Evolutionary conservation across 2,888 invertebrate genomes (phyloP).

Genomic region (Platerodrilus igneus): DNA sequence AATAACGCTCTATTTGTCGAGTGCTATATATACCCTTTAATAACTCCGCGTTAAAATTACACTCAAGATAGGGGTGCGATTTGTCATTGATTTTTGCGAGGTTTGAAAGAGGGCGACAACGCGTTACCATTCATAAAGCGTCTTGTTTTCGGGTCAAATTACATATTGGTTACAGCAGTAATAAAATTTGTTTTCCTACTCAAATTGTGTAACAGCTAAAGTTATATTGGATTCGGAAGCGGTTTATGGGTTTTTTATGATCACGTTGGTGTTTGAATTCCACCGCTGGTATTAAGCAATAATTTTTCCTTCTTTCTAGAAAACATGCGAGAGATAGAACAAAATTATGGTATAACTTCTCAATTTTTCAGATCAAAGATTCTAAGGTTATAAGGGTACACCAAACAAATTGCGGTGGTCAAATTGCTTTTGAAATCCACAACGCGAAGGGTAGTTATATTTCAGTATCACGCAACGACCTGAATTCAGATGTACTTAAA

Average conservation of each 20-base stretch:
- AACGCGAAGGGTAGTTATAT: conserved; percentile 12
- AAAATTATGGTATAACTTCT: too few species aligned
- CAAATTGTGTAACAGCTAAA: conserved; percentile 22
- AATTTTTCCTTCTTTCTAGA: conserved; percentile 3
- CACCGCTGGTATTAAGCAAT: conserved; percentile 5
- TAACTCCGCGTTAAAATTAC: too few species aligned
- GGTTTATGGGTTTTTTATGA: conserved; percentile 22
- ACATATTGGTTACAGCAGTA: conserved; percentile 24
- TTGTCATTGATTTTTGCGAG: too few species aligned
- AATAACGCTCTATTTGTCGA: too few species aligned
- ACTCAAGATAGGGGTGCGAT: too few species aligned
- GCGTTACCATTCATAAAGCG: conserved; percentile 18
- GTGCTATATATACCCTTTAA: too few species aligned
- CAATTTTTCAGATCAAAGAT: conserved; percentile 7
- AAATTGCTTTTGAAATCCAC: conserved; percentile 13
- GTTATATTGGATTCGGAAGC: conserved; percentile 22
- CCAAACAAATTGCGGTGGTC: conserved; percentile 13
- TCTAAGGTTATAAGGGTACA: conserved; percentile 8
- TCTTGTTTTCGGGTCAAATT: conserved; percentile 21
- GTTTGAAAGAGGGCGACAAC: too few species aligned
- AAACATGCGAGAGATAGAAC: too few species aligned
- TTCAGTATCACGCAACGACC: conserved; percentile 16
- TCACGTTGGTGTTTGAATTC: conserved; percentile 11
- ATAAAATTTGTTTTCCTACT: conserved; percentile 23
- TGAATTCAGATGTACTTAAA: conserved; percentile 19